Conservation (phyloP, 2,888 invertebrate species). For the Neocrepidodera transversa region DNA sequence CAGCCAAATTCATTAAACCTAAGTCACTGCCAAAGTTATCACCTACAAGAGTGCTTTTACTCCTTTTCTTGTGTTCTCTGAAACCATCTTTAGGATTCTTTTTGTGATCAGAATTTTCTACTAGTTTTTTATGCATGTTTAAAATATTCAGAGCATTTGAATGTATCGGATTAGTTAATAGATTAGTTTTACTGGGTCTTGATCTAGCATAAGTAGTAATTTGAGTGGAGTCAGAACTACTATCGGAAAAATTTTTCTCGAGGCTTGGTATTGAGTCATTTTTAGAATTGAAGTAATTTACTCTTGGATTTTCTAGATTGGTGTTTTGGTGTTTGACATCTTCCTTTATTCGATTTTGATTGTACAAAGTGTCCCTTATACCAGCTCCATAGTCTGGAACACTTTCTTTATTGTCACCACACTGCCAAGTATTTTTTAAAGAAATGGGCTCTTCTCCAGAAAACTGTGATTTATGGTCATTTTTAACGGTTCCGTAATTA, state of each 20-base stretch:
- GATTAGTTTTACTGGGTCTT: conserved; percentile 27
- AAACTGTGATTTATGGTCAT: background rate
- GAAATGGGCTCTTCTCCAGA: conserved; percentile 41
- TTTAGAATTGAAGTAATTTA: background rate
- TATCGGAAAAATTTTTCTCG: conserved; percentile 37
- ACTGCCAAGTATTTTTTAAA: conserved; percentile 45
- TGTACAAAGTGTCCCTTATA: conserved; percentile 48
- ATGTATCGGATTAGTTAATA: conserved; percentile 42
- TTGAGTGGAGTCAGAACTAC: conserved; percentile 51
- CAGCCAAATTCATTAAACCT: conserved; percentile 64
- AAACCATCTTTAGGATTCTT: conserved; percentile 27
- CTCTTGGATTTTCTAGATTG: conserved; percentile 1
- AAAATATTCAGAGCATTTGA: conserved; percentile 48
- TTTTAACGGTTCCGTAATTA: conserved; percentile 7
- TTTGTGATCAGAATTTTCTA: conserved; percentile 35
- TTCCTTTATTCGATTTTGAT: conserved; percentile 20
- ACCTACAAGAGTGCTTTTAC: conserved; percentile 32
- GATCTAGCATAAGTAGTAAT: conserved; percentile 45
- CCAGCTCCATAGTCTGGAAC: conserved; percentile 58
- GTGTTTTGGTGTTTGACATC: background rate
- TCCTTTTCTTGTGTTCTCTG: conserved; percentile 31
- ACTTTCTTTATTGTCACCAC: conserved; percentile 55
- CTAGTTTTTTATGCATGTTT: conserved; percentile 46
- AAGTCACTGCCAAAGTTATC: conserved; percentile 33
- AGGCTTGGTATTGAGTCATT: conserved; percentile 12